These are phyloP conservation scores for Drosophila ambigua DNA, from an alignment of 1,140 invertebrate genomes.

Conservation along the genomic window DNA sequence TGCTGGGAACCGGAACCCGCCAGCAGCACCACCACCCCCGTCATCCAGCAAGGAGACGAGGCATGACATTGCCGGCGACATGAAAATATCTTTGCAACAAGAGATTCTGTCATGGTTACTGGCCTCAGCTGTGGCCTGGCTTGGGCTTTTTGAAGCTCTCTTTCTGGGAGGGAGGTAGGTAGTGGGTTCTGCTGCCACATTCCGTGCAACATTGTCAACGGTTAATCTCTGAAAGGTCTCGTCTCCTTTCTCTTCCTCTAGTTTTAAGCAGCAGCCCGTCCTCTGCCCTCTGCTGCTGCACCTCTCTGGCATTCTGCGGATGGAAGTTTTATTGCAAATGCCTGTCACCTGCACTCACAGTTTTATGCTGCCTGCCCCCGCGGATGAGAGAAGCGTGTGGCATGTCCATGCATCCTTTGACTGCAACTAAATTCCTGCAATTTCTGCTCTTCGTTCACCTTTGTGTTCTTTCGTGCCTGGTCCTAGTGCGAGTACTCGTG, in stretches of 20 bases:
- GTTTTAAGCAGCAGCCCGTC: background rate
- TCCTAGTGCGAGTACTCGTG: background rate
- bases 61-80: slow-evolving; percentile 14
- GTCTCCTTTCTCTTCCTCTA: slow-evolving; percentile 62
- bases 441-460: slow-evolving; percentile 70
- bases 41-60: slow-evolving; percentile 14
- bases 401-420: slow-evolving; percentile 30
- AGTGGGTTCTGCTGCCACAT: slow-evolving; percentile 24
- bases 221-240: slow-evolving; percentile 75
- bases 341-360: slow-evolving; percentile 68
- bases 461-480: slow-evolving; percentile 58
- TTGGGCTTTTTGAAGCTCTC: slow-evolving; percentile 31
- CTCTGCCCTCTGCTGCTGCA: slow-evolving; percentile 2
- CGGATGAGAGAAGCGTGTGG: background rate
- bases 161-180: slow-evolving; percentile 21
- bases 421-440: slow-evolving; percentile 42
- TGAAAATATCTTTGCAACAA: slow-evolving; percentile 36
- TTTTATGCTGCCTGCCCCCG: slow-evolving; percentile 19
- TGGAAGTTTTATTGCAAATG: slow-evolving; percentile 70
- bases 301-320: slow-evolving; percentile 27
- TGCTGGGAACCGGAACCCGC: no score
- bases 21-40: no score
- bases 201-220: slow-evolving; percentile 63
- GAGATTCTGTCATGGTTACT: slow-evolving; percentile 31
- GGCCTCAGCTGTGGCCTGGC: background rate